Evolutionary conservation across 2,113 vertebrate genomes (phyloP).

Genomic region (Pteronura brasiliensis): DNA sequence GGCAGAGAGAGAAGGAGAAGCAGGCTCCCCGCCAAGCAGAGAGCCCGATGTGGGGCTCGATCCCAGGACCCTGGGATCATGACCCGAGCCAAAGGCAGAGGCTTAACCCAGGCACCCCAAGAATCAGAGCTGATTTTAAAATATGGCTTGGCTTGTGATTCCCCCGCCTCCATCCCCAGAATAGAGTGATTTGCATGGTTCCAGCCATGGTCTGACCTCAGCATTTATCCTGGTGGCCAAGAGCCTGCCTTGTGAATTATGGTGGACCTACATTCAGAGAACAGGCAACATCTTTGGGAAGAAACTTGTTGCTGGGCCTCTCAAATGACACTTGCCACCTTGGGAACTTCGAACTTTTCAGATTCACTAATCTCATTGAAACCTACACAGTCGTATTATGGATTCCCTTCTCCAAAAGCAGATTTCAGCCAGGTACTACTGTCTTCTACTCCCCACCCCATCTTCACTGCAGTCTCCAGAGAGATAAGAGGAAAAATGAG

Average conservation of each 20-base stretch:
- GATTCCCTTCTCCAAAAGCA: neutral
- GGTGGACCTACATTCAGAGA: neutral
- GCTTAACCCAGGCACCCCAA: no score
- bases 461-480: neutral
- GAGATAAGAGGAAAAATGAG: neutral
- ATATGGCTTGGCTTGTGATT: neutral
- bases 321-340: neutral
- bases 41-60: no score
- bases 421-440: neutral
- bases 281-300: constrained; percentile 7
- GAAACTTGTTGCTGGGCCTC: neutral
- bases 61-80: no score
- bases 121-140: neutral
- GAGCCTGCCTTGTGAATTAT: neutral
- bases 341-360: neutral
- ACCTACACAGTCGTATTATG: neutral
- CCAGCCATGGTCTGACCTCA: neutral
- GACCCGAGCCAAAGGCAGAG: no score
- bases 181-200: neutral
- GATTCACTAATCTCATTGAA: neutral
- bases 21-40: no score
- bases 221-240: neutral
- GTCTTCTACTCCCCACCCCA: neutral
- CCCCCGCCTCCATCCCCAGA: neutral
- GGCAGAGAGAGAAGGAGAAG: no score